Evolutionary conservation across 2,113 vertebrate genomes (phyloP).

Genomic region (Morone chrysops): DNA sequence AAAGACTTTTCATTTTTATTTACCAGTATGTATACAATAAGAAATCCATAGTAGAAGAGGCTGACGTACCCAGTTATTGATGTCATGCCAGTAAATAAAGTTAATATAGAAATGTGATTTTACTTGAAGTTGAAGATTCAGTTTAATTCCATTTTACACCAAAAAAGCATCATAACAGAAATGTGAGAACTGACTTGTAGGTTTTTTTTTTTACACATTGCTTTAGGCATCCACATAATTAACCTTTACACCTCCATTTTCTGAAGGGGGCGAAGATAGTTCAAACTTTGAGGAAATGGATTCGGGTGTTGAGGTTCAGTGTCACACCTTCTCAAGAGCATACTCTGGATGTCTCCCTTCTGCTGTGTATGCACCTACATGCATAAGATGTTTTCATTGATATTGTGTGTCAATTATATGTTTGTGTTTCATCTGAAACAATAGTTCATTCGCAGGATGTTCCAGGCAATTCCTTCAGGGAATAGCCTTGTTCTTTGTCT

Average conservation of each 20-base stretch:
- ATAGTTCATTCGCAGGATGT: slow-evolving; percentile 52
- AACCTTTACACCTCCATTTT: neutral
- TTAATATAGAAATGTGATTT: neutral
- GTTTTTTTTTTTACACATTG: neutral
- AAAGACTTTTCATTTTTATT: neutral
- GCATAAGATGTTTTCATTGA: slow-evolving; percentile 35
- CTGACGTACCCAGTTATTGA: neutral
- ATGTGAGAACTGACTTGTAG: neutral
- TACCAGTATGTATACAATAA: neutral
- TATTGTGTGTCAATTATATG: slow-evolving; percentile 31
- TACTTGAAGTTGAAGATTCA: neutral
- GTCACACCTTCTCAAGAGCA: slow-evolving; percentile 1
- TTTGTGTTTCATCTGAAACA: slow-evolving; percentile 54
- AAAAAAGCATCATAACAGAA: neutral
- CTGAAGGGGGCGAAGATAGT: neutral
- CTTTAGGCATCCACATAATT: slow-evolving; percentile 15
- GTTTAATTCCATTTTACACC: neutral
- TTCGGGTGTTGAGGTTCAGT: neutral
- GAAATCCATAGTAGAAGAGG: neutral
- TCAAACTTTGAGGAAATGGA: neutral
- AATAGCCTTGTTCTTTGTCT: slow-evolving; percentile 60
- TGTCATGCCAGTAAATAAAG: no score
- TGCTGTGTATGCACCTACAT: slow-evolving; percentile 13
- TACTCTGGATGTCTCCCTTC: neutral
- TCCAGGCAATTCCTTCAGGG: slow-evolving; percentile 43